Base-by-base conservation (phyloP, 2,888 invertebrate species). In the Drosophila birchii region DNA sequence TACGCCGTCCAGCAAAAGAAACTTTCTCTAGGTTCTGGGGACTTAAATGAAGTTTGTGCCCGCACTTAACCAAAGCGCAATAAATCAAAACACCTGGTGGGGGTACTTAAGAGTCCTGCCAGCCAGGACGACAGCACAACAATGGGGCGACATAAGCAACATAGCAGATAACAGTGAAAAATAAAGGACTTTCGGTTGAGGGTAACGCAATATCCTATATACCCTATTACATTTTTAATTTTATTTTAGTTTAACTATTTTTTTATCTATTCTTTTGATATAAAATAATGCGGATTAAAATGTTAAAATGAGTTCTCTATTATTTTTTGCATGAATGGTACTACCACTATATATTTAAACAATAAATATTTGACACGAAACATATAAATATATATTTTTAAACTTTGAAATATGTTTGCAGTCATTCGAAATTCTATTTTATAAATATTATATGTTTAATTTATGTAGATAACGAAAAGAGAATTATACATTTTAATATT, bases 41-140 rank as follows among this genome's bases (percentile, higher is more conserved):
- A 82, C 81, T 88, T 78, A 80, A 80, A 87, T 88, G 76, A 88
- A 84, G 80, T 83, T 86, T 78, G 62, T 76, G 69, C 68, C 64
- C 81, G 82, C 76, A 84, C 79, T 82, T 88, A 78, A 88, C 83
- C 80, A 86, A 78, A 78, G 76, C 74, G 79, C 84, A 81, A 84
- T 88, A 88, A 89, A 88, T 89, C 88, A 89, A 79, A 86, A 80
- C 80, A 82, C 88, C 86, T 82, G 78, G 67, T 76, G 71, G 59
- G 69, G 60, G 61, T 74, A 68, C 76, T 85, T 75, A 76, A 76
- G 73, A 70, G 55, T 53, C 61, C 26, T 34, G 56, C 64, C 54
- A 41, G 45, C 57, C 51, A 54, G 57, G 43, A 45, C 43, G 41
- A 62, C 66, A 44, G 45, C 29, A 70, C 70, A 56, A 73, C 62